Conservation (phyloP, 2,797 vertebrate species). For the Acanthornis magna region DNA sequence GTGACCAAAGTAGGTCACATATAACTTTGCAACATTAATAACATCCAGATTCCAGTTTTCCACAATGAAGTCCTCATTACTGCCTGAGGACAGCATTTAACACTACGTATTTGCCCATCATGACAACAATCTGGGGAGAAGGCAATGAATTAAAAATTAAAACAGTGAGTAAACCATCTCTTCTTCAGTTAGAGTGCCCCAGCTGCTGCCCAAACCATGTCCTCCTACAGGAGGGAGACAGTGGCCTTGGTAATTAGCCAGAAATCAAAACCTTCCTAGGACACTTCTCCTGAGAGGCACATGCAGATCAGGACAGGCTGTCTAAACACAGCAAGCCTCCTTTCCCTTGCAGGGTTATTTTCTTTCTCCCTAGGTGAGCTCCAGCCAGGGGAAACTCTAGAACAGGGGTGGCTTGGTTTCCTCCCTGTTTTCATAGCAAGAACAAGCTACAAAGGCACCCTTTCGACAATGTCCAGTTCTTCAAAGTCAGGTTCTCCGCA, state of each 20-base stretch:
- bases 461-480: background rate
- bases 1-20: background rate
- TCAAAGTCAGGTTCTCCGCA: background rate
- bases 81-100: background rate
- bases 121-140: background rate
- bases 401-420: slow-evolving; percentile 25
- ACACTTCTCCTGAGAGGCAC: slow-evolving; percentile 32
- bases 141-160: background rate
- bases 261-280: slow-evolving; percentile 11
- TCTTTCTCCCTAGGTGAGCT: slow-evolving; percentile 23
- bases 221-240: background rate
- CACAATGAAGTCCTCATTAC: background rate
- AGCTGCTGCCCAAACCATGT: background rate
- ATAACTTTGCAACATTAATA: background rate
- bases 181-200: background rate
- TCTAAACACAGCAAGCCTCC: slow-evolving; percentile 5
- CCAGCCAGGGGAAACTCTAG: slow-evolving; percentile 19
- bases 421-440: slow-evolving; percentile 33
- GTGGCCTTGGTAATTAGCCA: background rate
- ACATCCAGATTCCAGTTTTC: background rate
- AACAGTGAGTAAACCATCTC: background rate
- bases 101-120: background rate
- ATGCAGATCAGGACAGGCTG: slow-evolving; percentile 20
- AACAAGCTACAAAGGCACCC: slow-evolving; percentile 10
- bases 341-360: slow-evolving; percentile 28